These are phyloP conservation scores for Leptinotarsa peninsularis DNA, from an alignment of 2,888 invertebrate species.

Conservation along the genomic window DNA sequence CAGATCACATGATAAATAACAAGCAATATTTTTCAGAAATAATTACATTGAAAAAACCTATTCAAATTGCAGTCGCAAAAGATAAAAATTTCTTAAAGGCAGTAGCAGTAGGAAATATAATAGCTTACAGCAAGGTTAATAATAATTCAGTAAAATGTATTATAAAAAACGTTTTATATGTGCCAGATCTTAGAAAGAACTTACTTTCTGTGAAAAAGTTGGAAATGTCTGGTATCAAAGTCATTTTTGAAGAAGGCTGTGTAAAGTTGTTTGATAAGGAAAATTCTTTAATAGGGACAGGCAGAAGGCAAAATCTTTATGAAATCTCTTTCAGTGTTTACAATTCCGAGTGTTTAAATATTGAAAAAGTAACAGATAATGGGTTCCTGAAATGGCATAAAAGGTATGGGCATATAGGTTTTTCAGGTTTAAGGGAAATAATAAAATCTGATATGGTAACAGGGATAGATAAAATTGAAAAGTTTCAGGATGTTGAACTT, in stretches of 20 bases:
- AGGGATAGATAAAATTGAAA: conserved; percentile 17
- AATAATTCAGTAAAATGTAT: conserved; percentile 35
- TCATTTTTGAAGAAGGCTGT: conserved; percentile 36
- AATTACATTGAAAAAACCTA: not conserved
- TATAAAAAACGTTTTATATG: conserved; percentile 43
- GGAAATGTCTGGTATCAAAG: conserved; percentile 31
- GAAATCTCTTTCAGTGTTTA: conserved; percentile 35
- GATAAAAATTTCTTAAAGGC: conserved; percentile 22
- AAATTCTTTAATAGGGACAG: conserved; percentile 30
- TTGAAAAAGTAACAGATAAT: conserved; percentile 15
- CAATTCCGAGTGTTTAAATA: conserved; percentile 34
- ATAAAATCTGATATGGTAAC: conserved; percentile 7
- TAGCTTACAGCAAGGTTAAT: conserved; percentile 21
- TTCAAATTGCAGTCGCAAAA: conserved; percentile 21
- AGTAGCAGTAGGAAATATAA: conserved; percentile 41
- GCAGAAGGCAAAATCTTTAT: conserved; percentile 37
- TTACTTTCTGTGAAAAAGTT: conserved; percentile 36
- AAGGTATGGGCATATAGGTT: conserved; percentile 20
- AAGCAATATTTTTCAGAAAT: conserved; percentile 1
- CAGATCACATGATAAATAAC: not conserved
- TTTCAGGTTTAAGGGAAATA: conserved; percentile 16
- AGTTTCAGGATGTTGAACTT: conserved; percentile 16
- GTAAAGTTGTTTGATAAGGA: conserved; percentile 31
- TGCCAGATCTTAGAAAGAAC: conserved; percentile 32
- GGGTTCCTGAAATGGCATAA: conserved; percentile 22